Evolutionary conservation across 2,113 vertebrate species (phyloP).

Genomic region (Cebus imitator): DNA sequence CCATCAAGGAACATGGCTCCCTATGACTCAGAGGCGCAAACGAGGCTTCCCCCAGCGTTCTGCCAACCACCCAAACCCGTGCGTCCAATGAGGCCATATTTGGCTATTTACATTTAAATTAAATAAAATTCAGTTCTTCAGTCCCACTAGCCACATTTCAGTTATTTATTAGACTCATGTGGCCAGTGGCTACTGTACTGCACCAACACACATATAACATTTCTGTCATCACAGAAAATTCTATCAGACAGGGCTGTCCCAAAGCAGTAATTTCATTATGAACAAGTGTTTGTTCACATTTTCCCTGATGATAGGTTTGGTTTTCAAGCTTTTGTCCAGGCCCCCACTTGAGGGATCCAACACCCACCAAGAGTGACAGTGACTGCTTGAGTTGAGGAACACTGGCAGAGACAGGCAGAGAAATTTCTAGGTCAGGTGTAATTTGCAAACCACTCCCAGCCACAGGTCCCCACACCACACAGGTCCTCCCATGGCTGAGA

Average conservation of each 20-base stretch:
- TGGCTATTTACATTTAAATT: neutral
- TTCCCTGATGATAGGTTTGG: neutral
- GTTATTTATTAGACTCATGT: rapidly evolving
- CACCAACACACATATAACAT: no score
- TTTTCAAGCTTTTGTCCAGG: neutral
- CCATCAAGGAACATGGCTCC: neutral
- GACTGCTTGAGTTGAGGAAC: neutral
- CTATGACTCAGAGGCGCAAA: neutral
- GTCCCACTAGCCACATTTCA: neutral
- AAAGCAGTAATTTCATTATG: neutral
- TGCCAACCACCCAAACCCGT: neutral
- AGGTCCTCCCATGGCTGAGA: neutral
- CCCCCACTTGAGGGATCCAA: neutral
- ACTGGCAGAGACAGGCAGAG: neutral
- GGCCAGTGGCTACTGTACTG: neutral
- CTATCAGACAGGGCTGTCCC: neutral
- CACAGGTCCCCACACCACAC: neutral
- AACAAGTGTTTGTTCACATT: neutral
- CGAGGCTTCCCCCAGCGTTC: neutral
- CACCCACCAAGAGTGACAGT: neutral
- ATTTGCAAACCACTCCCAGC: neutral
- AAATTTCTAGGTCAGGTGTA: neutral
- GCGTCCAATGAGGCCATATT: neutral
- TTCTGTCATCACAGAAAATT: neutral
- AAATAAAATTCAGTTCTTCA: neutral